Percentiles rank a stretch among this genome's conserved stretches.
These are phyloP conservation scores for Herminia tarsipennalis DNA, from an alignment of 2,888 invertebrate species.

Conservation along the genomic window DNA sequence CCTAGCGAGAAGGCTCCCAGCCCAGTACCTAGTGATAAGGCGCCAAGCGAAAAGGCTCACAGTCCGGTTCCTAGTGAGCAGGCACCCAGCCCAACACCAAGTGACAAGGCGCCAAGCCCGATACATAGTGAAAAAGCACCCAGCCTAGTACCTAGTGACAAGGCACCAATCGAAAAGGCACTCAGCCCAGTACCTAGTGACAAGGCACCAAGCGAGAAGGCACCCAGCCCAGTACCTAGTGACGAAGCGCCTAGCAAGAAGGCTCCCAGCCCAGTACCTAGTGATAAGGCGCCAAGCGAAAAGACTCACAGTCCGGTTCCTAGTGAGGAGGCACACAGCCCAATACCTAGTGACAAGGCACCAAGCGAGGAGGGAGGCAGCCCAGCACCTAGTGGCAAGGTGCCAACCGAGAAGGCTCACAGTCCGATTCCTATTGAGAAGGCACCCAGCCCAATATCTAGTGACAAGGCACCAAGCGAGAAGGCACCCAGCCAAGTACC, in stretches of 20 bases:
- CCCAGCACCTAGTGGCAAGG: slow-evolving; percentile 1
- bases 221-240: slow-evolving; percentile 3
- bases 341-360: slow-evolving; percentile 4
- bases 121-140: neutral
- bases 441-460: neutral
- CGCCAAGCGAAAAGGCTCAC: slow-evolving; percentile 7
- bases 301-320: neutral
- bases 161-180: neutral
- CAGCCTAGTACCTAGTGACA: neutral
- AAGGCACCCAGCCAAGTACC: slow-evolving; percentile 19
- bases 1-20: no score
- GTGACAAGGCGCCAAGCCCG: neutral
- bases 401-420: neutral
- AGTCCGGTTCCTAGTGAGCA: slow-evolving; percentile 12
- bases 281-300: slow-evolving; percentile 1
- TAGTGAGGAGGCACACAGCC: slow-evolving; percentile 7
- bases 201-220: slow-evolving; percentile 5
- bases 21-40: slow-evolving; percentile 1
- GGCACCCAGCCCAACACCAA: slow-evolving; percentile 1
- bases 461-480: slow-evolving; percentile 10
- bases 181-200: neutral
- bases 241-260: slow-evolving; percentile 4
- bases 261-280: neutral
- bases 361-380: slow-evolving; percentile 8
- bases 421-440: slow-evolving; percentile 7